Conservation (phyloP, 2,888 invertebrate genomes). For the Agriopis aurantiaria region DNA sequence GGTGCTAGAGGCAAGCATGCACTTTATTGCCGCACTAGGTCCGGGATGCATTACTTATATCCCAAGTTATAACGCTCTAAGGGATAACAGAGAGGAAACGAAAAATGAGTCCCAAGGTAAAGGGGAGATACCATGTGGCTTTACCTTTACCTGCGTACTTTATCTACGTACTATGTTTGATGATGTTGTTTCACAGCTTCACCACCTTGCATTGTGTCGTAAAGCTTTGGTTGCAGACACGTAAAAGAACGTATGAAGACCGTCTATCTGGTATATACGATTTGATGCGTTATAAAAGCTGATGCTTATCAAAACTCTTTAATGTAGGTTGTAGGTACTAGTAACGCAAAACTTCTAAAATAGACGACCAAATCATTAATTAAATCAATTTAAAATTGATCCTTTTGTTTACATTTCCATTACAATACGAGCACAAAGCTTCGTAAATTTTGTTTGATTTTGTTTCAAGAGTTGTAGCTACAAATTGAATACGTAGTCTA, state of each 20-base stretch:
- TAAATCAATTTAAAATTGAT: background rate
- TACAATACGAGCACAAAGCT: background rate
- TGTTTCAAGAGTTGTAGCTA: background rate
- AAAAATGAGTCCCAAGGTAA: slow-evolving; percentile 71
- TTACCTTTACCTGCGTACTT: slow-evolving; percentile 33
- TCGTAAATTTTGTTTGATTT: background rate
- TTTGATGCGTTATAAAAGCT: slow-evolving; percentile 17
- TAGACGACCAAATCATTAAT: background rate
- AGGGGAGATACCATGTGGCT: slow-evolving; percentile 53
- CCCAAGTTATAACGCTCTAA: slow-evolving; percentile 64
- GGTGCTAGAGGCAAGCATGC: slow-evolving; percentile 58
- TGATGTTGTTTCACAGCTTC: slow-evolving; percentile 33
- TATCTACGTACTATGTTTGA: slow-evolving; percentile 39
- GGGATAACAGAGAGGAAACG: slow-evolving; percentile 55
- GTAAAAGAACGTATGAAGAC: slow-evolving; percentile 32
- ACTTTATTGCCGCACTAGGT: slow-evolving; percentile 62
- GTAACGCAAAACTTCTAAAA: background rate
- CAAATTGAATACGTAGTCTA: background rate
- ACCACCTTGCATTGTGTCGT: slow-evolving; percentile 37
- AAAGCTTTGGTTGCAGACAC: slow-evolving; percentile 35
- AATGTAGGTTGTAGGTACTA: background rate
- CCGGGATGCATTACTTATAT: slow-evolving; percentile 61
- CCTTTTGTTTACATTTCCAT: background rate
- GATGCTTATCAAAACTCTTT: background rate
- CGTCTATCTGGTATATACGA: slow-evolving; percentile 2